phyloP scores from a whole-genome alignment of 2,888 invertebrate genomes.

The Onchidella celtica region DNA sequence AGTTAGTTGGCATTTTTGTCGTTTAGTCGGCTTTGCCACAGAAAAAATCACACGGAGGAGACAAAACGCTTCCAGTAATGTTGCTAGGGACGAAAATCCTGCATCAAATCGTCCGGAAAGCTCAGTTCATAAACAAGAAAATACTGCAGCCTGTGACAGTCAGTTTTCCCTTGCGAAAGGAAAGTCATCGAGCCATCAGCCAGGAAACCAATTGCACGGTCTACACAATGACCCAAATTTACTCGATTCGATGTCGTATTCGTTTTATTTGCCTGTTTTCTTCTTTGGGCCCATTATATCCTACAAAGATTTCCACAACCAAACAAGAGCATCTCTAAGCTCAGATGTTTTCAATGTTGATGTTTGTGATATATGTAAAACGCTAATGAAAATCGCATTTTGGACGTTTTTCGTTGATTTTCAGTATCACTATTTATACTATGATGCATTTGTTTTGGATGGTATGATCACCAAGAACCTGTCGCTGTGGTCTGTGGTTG shows the following conservation, averaged over 20 bases:
- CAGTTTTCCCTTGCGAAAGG: too few species aligned
- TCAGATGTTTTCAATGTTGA: not conserved
- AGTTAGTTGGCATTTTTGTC: too few species aligned
- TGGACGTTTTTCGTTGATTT: conserved; percentile 88
- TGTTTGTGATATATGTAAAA: conserved; percentile 31
- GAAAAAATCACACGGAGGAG: conserved; percentile 18
- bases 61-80: too few species aligned
- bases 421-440: conserved; percentile 90
- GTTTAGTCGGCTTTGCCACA: conserved; percentile 16
- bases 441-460: conserved; percentile 88
- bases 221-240: conserved; percentile 55
- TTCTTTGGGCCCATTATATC: conserved; percentile 92
- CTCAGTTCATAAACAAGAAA: too few species aligned
- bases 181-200: too few species aligned
- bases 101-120: too few species aligned
- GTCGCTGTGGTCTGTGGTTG: conserved; percentile 88
- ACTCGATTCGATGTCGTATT: conserved; percentile 86
- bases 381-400: conserved; percentile 81
- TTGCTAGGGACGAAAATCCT: too few species aligned
- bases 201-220: too few species aligned
- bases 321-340: too few species aligned
- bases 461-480: conserved; percentile 81
- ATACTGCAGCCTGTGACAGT: too few species aligned
- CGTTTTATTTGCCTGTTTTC: conserved; percentile 90
- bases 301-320: conserved; percentile 86